Base-by-base conservation (phyloP, 2,888 invertebrate species). In the Corbicula japonica region DNA sequence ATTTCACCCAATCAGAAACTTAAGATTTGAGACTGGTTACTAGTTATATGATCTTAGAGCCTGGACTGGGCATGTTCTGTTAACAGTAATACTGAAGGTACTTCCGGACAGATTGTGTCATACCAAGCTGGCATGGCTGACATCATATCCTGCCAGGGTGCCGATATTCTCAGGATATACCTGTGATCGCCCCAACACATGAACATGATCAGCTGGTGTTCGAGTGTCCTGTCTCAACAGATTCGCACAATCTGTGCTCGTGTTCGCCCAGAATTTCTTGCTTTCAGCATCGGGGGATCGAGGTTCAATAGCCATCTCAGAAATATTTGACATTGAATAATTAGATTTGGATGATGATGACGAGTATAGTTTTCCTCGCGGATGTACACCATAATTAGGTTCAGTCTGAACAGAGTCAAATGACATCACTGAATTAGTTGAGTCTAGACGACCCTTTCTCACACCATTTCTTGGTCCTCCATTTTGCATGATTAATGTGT, bases 81-180 rank as follows among this genome's bases (percentile, higher is more conserved):
- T n/a, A n/a, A n/a, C n/a, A n/a, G n/a, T n/a, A n/a, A n/a, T n/a
- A n/a, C n/a, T n/a, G n/a, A n/a, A n/a, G n/a, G n/a, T n/a, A n/a
- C n/a, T n/a, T n/a, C n/a, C n/a, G n/a, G n/a, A n/a, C n/a, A n/a
- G n/a, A n/a, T n/a, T n/a, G n/a, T n/a, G n/a, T 56, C 69, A 89
- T 12, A 88, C 89, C 61, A 89, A 78, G 66, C 90, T 90, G 26
- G 89, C 87, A 68, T 90, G 89, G 12, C 86, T 81, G 74, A 84
- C 82, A 38, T 89, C 89, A 79, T 83, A 87, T 6, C 87, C 88
- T n/a, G 87, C 81, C 44, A 87, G 61, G 2, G 80, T 61, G 30
- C 83, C 68, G 6, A 70, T 71, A 38, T 83, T 84, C 69, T 89
- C 88, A 21, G 89, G 88, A 58, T 86, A 89, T 3, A 88, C 86